phyloP scores from a whole-genome alignment of 2,113 vertebrate genomes.

The Chloropsis cyanopogon region DNA sequence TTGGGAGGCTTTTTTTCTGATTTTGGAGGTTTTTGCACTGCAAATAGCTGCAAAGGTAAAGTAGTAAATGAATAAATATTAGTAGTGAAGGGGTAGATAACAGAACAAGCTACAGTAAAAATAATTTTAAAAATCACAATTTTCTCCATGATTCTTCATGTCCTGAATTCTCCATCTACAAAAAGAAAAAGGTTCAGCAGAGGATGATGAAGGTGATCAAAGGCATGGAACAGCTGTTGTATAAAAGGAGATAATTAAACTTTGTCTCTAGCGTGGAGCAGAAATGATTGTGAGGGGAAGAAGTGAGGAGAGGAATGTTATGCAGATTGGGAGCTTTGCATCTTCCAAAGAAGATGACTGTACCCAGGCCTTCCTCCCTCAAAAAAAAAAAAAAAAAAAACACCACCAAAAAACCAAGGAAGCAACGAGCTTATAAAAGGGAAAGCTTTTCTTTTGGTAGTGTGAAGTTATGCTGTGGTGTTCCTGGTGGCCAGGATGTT shows the following conservation, averaged over 20 bases:
- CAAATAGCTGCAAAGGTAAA: neutral
- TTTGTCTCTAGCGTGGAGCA: neutral
- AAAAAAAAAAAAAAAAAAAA: neutral
- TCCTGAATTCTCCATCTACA: neutral
- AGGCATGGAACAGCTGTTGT: neutral
- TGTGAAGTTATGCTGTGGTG: fast-evolving
- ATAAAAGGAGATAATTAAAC: neutral
- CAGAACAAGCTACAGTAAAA: neutral
- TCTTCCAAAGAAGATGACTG: neutral
- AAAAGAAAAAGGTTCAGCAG: neutral
- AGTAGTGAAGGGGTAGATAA: neutral
- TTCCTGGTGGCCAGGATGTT: neutral
- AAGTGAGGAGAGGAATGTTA: neutral
- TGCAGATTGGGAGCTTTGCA: neutral
- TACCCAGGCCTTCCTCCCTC: neutral
- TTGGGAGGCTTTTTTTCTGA: neutral
- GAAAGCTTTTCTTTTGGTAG: neutral
- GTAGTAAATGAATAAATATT: neutral
- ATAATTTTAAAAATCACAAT: fast-evolving
- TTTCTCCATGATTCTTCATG: neutral
- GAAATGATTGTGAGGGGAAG: neutral
- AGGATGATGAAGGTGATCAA: neutral
- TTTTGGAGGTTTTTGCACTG: neutral
- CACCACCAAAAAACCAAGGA: neutral
- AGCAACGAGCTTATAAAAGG: neutral